Base-by-base conservation (phyloP, 1,140 invertebrate species). In the roundworm (Caenorhabditis elegans) region DNA sequence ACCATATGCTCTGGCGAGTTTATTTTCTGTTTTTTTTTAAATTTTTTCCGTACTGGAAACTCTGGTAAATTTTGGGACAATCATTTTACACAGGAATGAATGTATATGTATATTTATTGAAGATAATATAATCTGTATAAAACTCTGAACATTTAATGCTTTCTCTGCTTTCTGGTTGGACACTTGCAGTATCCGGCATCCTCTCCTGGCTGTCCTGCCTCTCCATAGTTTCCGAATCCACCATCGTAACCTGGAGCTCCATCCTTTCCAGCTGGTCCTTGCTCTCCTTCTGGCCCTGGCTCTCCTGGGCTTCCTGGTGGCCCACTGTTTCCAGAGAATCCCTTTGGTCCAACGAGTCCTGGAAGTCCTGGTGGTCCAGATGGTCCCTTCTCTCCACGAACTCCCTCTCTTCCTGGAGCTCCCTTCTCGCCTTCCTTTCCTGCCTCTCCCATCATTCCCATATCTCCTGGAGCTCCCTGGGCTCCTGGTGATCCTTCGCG, bases 351-450 rank as follows among this genome's bases (percentile, higher is more conserved):
- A 39, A 79, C 65, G 46, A 82, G 65, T 24, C 80, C 80, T 43
- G 53, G 80, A 49, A 76, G 80, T 60, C 80, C 80, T 46, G 65
- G 65, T 39, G 80, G 80, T 49, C 80, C 80, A 28, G 60, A 51
- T 34, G 65, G 65, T 82, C 80, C 80, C 70, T 82, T 76, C 80
- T 82, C 80, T 60, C 80, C 80, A 51, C 65, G 65, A 48, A 77
- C 80, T 82, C 80, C 80, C 26, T 79, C 53, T 8, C 36, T 53
- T 47, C 82, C 82, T 49, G 82, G 82, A 4, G 39, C 43, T 70
- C 82, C 82, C 43, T 79, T 83, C 22, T 65, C 51, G 79, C 82
- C 82, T 49, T 83, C 82, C 19, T 76, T 49, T 65, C 82, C 82
- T n/a, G 36, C 24, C 8, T 60, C 76, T 79, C 82, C 82, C 24